phyloP scores from a whole-genome alignment of 2,888 invertebrate genomes.

The Lasioglossum calceatum region DNA sequence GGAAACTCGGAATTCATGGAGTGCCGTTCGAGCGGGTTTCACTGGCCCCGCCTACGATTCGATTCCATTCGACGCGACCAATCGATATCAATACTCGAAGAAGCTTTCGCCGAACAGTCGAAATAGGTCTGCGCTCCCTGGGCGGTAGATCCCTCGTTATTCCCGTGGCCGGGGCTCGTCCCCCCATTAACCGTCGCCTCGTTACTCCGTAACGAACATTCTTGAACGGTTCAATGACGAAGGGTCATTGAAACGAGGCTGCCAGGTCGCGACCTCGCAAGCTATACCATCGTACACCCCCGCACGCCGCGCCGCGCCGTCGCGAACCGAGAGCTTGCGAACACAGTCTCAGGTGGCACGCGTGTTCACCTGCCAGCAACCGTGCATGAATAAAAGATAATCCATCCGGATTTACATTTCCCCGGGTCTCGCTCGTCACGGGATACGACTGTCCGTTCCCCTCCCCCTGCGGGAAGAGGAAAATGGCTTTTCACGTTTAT shows the following conservation, averaged over 20 bases:
- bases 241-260: conserved; percentile 67
- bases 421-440: conserved; percentile 41
- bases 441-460: conserved; percentile 27
- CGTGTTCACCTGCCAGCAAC: conserved; percentile 38
- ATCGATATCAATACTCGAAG: conserved; percentile 6
- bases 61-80: not conserved
- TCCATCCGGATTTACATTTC: conserved; percentile 60
- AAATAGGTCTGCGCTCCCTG: not conserved
- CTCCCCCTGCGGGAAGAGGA: not conserved
- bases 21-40: not conserved
- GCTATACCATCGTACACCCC: not conserved
- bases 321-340: not conserved
- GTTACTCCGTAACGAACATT: conserved; percentile 47
- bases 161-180: not conserved
- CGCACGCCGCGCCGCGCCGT: too few species aligned
- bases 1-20: not conserved
- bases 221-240: conserved; percentile 39
- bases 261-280: conserved; percentile 62
- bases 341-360: conserved; percentile 2
- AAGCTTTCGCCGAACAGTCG: not conserved
- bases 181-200: conserved; percentile 24
- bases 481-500: not conserved
- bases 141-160: not conserved
- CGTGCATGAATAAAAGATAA: conserved; percentile 71
- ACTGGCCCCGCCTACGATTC: conserved; percentile 2